Conservation (phyloP, 1,140 invertebrate genomes). For the Drosophila melanica region DNA sequence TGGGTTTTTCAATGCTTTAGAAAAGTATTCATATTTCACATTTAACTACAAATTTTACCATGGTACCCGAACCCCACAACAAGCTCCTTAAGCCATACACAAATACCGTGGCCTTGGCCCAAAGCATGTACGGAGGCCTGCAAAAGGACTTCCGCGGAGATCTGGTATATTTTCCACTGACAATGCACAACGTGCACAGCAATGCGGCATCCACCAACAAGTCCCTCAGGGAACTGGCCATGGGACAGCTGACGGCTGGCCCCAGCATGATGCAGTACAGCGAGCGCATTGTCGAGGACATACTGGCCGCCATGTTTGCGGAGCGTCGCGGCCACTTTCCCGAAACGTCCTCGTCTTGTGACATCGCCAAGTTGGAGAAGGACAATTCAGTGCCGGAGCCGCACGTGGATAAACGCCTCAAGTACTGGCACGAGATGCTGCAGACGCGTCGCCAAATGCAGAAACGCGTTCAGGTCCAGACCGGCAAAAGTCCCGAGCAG, state of each 20-base stretch:
- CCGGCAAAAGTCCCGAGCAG: slow-evolving; percentile 51
- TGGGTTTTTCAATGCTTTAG: slow-evolving; percentile 4
- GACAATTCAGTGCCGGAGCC: not conserved
- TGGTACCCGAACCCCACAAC: too few relatives aligned
- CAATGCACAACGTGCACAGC: slow-evolving; percentile 20
- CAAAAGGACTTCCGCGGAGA: too few relatives aligned
- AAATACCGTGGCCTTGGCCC: too few relatives aligned
- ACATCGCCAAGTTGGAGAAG: not conserved
- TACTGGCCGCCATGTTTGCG: slow-evolving; percentile 48
- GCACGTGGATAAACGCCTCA: slow-evolving; percentile 54
- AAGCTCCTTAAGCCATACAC: too few relatives aligned
- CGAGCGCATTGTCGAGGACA: slow-evolving; percentile 53
- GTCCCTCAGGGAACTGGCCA: not conserved
- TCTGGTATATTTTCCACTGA: not conserved
- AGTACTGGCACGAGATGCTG: slow-evolving; percentile 67
- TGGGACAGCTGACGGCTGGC: not conserved
- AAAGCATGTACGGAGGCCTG: too few relatives aligned
- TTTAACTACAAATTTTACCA: too few relatives aligned
- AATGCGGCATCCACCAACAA: not conserved
- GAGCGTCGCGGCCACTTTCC: slow-evolving; percentile 48
- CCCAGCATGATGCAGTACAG: slow-evolving; percentile 35
- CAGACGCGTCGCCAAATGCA: slow-evolving; percentile 52
- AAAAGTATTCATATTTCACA: not conserved
- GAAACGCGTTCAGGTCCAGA: slow-evolving; percentile 43
- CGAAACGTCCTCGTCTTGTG: slow-evolving; percentile 48